Conservation (phyloP, 2,797 vertebrate genomes). For the Falco columbarius region DNA sequence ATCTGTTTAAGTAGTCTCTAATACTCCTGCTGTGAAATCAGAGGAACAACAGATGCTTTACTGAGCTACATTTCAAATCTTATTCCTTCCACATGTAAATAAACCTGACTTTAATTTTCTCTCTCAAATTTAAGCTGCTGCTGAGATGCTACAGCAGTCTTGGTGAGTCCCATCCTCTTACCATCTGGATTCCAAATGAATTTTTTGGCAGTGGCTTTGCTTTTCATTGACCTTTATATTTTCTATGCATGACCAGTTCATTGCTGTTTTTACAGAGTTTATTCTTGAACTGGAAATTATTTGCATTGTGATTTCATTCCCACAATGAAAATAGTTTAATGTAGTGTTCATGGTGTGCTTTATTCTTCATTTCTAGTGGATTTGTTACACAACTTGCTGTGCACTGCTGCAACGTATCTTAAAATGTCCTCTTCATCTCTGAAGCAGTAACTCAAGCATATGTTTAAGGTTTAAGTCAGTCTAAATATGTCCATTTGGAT, state of each 20-base stretch:
- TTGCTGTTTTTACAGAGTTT: background rate
- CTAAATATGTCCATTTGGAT: background rate
- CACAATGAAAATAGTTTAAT: background rate
- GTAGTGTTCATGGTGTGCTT: background rate
- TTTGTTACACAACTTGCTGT: background rate
- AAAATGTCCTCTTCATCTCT: background rate
- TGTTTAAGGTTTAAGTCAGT: background rate
- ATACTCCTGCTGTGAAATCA: conserved; percentile 32
- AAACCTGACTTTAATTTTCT: background rate
- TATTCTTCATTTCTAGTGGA: background rate
- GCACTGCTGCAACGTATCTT: background rate
- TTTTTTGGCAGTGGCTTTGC: background rate
- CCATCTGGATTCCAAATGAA: background rate
- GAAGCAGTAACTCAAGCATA: background rate
- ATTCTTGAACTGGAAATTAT: background rate
- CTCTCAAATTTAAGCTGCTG: background rate
- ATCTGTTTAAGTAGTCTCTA: conserved; percentile 31
- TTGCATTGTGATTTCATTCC: background rate
- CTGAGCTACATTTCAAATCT: background rate
- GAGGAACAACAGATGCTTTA: conserved; percentile 29
- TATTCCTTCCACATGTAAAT: background rate
- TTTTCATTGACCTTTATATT: background rate
- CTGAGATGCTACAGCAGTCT: background rate
- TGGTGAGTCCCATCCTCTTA: background rate
- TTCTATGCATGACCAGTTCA: background rate